A percentile compares a stretch with the other conserved stretches of the same genome.
phyloP scores from a whole-genome alignment of 2,113 vertebrate species.

The Butastur rufipennis region DNA sequence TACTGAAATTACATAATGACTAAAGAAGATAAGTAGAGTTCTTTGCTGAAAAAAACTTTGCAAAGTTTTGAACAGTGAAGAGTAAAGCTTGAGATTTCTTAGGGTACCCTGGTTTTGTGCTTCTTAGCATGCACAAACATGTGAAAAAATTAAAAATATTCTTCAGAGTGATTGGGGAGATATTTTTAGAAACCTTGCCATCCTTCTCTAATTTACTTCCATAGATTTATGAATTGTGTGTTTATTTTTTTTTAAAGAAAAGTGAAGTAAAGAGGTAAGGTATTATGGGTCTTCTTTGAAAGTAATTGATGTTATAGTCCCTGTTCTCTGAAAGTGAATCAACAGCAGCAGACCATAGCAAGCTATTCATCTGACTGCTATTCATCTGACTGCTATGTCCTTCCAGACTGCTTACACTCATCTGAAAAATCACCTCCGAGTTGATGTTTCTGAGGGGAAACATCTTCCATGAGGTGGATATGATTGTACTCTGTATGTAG shows the following conservation, averaged over 20 bases:
- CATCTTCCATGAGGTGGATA: background rate
- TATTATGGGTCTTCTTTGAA: background rate
- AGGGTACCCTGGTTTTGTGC: background rate
- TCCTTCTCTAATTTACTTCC: background rate
- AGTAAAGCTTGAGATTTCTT: background rate
- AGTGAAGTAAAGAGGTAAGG: background rate
- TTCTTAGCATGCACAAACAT: background rate
- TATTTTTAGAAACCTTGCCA: background rate
- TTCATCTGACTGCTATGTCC: background rate
- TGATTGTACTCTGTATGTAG: background rate
- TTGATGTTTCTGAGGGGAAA: background rate
- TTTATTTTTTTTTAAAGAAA: background rate
- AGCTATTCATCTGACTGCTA: background rate
- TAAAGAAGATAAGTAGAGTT: background rate
- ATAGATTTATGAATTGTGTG: background rate
- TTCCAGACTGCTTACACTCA: background rate
- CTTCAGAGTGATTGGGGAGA: background rate
- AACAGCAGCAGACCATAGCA: background rate
- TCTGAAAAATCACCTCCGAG: conserved; percentile 11
- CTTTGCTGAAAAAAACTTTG: background rate
- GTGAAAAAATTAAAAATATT: background rate
- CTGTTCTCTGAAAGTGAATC: background rate
- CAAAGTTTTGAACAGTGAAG: background rate
- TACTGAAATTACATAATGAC: background rate
- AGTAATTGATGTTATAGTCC: background rate